Evolutionary conservation across 2,888 invertebrate genomes (phyloP).

Genomic region (Bruchidius siliquastri): DNA sequence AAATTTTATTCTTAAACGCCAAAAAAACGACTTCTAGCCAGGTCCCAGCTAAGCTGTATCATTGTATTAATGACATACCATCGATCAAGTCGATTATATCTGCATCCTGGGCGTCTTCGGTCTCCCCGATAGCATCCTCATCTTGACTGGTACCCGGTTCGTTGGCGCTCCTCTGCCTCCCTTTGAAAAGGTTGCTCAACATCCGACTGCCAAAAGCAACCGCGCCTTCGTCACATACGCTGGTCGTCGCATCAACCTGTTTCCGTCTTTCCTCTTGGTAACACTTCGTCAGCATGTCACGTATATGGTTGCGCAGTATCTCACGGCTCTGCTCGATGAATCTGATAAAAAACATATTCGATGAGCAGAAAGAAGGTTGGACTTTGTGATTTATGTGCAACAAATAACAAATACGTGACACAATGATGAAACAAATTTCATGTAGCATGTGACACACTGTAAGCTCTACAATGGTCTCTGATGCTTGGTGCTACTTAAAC

Average conservation of each 20-base stretch:
- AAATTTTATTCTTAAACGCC: too few relatives aligned
- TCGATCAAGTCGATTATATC: conserved; percentile 27
- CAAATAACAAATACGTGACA: too few relatives aligned
- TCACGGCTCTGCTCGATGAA: conserved; percentile 68
- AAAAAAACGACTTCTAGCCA: too few relatives aligned
- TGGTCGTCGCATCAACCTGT: conserved; percentile 1
- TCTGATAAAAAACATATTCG: conserved; percentile 36
- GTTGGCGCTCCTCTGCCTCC: conserved; percentile 22
- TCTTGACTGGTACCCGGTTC: background rate
- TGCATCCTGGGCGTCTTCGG: conserved; percentile 8
- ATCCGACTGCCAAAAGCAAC: conserved; percentile 30
- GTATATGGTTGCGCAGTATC: conserved; percentile 57
- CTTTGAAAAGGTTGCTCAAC: conserved; percentile 30
- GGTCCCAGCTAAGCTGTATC: too few relatives aligned
- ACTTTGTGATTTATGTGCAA: too few relatives aligned
- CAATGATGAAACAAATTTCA: too few relatives aligned
- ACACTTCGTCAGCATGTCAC: conserved; percentile 30
- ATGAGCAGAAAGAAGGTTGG: too few relatives aligned
- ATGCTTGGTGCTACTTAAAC: too few relatives aligned
- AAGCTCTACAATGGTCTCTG: too few relatives aligned
- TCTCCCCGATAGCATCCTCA: background rate
- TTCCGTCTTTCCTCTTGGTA: conserved; percentile 26
- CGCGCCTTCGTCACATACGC: background rate
- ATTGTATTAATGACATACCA: conserved; percentile 19
- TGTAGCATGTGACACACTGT: too few relatives aligned